phyloP scores from a whole-genome alignment of 2,113 vertebrate species.

The Stegostoma tigrinum region DNA sequence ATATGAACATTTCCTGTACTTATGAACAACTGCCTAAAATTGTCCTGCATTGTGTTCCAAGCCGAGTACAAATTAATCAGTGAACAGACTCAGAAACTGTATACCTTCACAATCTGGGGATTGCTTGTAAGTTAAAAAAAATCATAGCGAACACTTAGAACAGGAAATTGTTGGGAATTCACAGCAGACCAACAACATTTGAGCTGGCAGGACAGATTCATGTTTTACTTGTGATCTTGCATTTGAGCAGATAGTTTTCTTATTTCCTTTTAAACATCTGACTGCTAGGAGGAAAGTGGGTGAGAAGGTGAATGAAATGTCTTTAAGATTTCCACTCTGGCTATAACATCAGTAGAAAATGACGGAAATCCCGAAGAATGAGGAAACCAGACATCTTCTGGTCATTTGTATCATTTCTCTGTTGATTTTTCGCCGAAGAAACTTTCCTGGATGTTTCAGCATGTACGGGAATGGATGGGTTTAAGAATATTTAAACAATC shows the following conservation, averaged over 20 bases:
- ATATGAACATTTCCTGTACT: no score
- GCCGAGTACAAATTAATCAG: no score
- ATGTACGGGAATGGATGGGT: neutral
- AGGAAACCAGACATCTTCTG: neutral
- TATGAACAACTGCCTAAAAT: no score
- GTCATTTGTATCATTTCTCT: neutral
- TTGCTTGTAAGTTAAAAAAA: neutral
- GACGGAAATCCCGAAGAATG: neutral
- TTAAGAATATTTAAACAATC: neutral
- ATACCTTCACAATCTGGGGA: no score
- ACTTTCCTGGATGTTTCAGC: neutral
- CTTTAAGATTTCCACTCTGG: neutral
- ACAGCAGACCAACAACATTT: neutral
- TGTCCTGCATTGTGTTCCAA: no score
- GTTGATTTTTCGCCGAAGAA: neutral
- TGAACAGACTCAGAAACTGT: no score
- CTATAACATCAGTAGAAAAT: neutral
- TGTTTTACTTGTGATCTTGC: neutral
- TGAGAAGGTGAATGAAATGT: neutral
- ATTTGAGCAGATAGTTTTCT: neutral
- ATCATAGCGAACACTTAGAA: neutral
- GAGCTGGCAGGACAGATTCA: neutral
- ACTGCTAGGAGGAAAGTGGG: neutral
- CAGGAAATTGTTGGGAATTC: neutral
- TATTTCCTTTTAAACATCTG: neutral